Evolutionary conservation across 2,113 vertebrate species (phyloP).

Genomic region (Alaudala cheleensis): DNA sequence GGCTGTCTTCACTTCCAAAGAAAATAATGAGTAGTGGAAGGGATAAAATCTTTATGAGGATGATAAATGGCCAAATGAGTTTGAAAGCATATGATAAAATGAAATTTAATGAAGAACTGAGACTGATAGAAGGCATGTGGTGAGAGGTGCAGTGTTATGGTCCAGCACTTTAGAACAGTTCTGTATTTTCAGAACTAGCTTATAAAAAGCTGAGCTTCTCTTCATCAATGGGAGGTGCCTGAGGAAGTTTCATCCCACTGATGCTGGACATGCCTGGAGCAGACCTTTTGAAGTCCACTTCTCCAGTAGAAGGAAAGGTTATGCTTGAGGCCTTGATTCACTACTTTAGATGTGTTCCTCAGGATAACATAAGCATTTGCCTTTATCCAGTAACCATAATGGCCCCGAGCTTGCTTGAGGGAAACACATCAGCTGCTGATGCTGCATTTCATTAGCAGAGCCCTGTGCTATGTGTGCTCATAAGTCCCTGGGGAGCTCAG

Average conservation of each 20-base stretch:
- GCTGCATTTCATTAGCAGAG: background rate
- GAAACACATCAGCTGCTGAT: background rate
- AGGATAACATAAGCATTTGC: background rate
- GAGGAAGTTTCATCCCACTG: accelerated
- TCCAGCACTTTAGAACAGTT: background rate
- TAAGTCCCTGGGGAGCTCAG: background rate
- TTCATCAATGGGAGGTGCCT: background rate
- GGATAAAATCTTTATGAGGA: background rate
- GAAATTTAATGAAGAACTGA: background rate
- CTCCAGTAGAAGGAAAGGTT: background rate
- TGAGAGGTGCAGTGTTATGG: background rate
- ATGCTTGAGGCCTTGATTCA: background rate
- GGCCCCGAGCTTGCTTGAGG: background rate
- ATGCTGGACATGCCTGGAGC: background rate
- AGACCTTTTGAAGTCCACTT: background rate
- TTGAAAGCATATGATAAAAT: background rate
- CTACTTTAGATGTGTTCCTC: background rate
- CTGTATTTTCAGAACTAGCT: background rate
- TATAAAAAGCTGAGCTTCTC: background rate
- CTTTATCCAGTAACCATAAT: background rate
- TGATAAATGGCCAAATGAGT: background rate
- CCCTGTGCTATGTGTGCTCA: background rate
- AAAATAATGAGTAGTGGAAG: background rate
- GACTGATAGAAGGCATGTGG: background rate
- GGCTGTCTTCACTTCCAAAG: background rate